Evolutionary conservation across 1,140 invertebrate species (phyloP), one percentile per base, ranked within the genome.

Genomic region (Prorops nasuta): DNA sequence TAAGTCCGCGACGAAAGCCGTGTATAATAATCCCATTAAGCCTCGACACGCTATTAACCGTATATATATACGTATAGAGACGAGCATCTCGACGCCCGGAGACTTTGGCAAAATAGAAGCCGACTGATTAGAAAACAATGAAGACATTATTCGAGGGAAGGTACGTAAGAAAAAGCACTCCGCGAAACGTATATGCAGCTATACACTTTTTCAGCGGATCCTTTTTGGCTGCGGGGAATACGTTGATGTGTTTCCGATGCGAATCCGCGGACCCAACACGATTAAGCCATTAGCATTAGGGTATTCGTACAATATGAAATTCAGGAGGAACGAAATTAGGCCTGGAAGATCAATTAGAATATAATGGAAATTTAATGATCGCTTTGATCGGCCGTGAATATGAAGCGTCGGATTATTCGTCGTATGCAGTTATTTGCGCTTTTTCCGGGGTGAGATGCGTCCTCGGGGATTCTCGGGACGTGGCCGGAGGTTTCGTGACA

Each of bases 171-270:
- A 15, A 35, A 35, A 35, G 16, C 32, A 14, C n/a, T 35, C 12
- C 32, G 32, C 32, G 32, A 35, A 8, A 18, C 16, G 45, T 51
- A 60, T 60, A 60, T 56, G 48, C 58, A 59, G 58, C 44, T 39
- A 51, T 59, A 51, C 52, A 60, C 60, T 60, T 56, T 60, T 54
- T 17, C 36, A 24, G 43, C 31, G 22, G 10, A n/a, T n/a, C n/a
- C n/a, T n/a, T n/a, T n/a, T n/a, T n/a, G n/a, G n/a, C n/a, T n/a
- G n/a, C n/a, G n/a, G n/a, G n/a, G n/a, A n/a, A n/a, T n/a, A n/a
- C n/a, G n/a, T n/a, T n/a, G n/a, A n/a, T n/a, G n/a, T n/a, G n/a
- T n/a, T n/a, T n/a, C n/a, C n/a, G n/a, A n/a, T n/a, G n/a, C n/a
- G n/a, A n/a, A n/a, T n/a, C n/a, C n/a, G n/a, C n/a, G n/a, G n/a